Conservation (phyloP, 2,888 invertebrate species). For the Apotomis capreana region DNA sequence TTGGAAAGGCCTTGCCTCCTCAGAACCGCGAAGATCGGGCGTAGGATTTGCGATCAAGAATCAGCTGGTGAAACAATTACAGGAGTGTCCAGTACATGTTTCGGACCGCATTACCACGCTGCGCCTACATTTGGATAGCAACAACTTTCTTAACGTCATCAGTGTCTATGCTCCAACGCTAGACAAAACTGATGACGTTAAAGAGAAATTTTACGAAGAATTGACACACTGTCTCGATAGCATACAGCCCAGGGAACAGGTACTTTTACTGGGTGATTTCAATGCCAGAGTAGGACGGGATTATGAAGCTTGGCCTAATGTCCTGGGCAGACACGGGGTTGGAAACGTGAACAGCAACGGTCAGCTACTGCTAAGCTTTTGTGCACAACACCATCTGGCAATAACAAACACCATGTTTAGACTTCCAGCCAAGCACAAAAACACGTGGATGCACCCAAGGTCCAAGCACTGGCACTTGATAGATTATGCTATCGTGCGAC, state of each 20-base stretch:
- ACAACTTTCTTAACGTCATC: conserved; percentile 49
- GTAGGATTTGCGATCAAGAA: no score
- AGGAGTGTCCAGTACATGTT: no score
- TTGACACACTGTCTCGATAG: conserved; percentile 19
- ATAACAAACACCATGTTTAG: conserved; percentile 49
- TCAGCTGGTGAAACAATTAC: no score
- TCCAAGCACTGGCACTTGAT: conserved; percentile 50
- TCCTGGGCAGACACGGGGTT: no score
- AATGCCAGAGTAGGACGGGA: conserved; percentile 25
- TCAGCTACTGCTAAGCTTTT: conserved; percentile 47
- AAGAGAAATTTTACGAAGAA: conserved; percentile 46
- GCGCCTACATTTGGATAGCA: no score
- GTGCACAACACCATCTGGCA: conserved; percentile 43
- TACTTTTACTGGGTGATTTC: conserved; percentile 38
- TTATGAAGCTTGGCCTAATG: no score
- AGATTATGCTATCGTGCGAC: conserved; percentile 42
- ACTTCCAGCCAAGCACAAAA: conserved; percentile 47
- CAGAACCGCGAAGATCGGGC: no score
- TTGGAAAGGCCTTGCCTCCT: no score
- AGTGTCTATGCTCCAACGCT: conserved; percentile 50
- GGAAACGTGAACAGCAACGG: conserved; percentile 5
- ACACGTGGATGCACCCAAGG: conserved; percentile 50
- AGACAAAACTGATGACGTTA: conserved; percentile 43
- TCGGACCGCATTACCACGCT: no score
- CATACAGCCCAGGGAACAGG: conserved; percentile 28